phyloP scores from a whole-genome alignment of 2,113 vertebrate genomes.

The Rattus rattus region DNA sequence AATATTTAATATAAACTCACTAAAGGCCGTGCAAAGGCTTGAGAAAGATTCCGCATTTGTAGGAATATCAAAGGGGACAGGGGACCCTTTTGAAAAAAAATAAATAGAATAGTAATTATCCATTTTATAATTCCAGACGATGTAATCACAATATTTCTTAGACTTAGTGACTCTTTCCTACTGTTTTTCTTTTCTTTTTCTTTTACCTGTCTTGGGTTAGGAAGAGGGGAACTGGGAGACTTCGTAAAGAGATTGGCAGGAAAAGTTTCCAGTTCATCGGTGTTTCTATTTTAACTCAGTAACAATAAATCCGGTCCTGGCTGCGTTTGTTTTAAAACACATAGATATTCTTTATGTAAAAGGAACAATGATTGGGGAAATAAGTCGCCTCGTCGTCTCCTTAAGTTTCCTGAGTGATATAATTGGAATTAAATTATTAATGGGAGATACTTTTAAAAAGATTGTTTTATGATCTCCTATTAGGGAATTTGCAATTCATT shows the following conservation, averaged over 20 bases:
- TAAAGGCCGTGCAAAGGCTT: constrained; percentile 86
- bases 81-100: constrained; percentile 78
- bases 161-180: constrained; percentile 80
- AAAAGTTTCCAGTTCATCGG: constrained; percentile 60
- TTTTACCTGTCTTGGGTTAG: constrained; percentile 59
- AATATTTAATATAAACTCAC: constrained; percentile 92
- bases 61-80: constrained; percentile 82
- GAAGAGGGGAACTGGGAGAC: constrained; percentile 18
- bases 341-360: constrained; percentile 81
- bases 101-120: constrained; percentile 71
- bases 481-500: constrained; percentile 96
- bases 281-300: constrained; percentile 64
- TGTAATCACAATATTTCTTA: constrained; percentile 70
- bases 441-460: constrained; percentile 93
- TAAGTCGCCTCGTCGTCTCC: constrained; percentile 87
- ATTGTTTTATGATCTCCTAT: constrained; percentile 96
- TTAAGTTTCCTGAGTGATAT: constrained; percentile 91
- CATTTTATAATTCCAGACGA: constrained; percentile 79
- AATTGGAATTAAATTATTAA: constrained; percentile 98
- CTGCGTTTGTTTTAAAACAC: constrained; percentile 70
- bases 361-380: constrained; percentile 84
- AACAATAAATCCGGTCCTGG: constrained; percentile 71
- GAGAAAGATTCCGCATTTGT: constrained; percentile 84
- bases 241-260: constrained; percentile 50
- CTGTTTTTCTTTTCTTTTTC: constrained; percentile 36